Evolutionary conservation across 2,888 invertebrate genomes (phyloP).

Genomic region (Drosophila hamatofila): DNA sequence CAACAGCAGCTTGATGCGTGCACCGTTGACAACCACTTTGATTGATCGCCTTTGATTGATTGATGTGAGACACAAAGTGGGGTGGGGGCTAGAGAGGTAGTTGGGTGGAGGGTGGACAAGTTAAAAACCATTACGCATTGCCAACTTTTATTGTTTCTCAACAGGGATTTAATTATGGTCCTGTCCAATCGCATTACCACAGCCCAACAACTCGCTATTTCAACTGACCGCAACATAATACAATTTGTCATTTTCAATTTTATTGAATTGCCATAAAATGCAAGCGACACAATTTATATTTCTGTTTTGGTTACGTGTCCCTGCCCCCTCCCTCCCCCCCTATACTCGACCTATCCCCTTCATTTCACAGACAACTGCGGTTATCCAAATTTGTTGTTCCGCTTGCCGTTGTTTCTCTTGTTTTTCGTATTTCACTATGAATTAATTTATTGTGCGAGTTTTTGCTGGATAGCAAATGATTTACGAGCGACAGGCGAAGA

Average conservation of each 20-base stretch:
- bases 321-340: not conserved
- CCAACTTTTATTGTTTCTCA: conserved; percentile 69
- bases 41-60: conserved; percentile 75
- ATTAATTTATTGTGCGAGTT: conserved; percentile 67
- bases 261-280: conserved; percentile 78
- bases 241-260: conserved; percentile 80
- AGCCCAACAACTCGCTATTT: not conserved
- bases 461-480: conserved; percentile 54
- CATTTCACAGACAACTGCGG: conserved; percentile 40
- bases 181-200: conserved; percentile 37
- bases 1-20: conserved; percentile 45
- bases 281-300: conserved; percentile 70
- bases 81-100: not conserved
- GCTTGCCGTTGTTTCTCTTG: conserved; percentile 26
- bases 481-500: conserved; percentile 57
- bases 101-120: not conserved
- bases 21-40: conserved; percentile 62
- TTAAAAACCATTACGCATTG: conserved; percentile 65
- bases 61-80: conserved; percentile 41
- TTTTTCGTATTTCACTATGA: conserved; percentile 52
- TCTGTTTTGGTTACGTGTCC: conserved; percentile 42
- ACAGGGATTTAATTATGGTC: conserved; percentile 65
- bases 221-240: conserved; percentile 71
- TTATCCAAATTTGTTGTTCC: conserved; percentile 33
- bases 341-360: not conserved